These are phyloP conservation scores for Pygoscelis adeliae DNA, from an alignment of 2,113 vertebrate genomes.

Conservation along the genomic window DNA sequence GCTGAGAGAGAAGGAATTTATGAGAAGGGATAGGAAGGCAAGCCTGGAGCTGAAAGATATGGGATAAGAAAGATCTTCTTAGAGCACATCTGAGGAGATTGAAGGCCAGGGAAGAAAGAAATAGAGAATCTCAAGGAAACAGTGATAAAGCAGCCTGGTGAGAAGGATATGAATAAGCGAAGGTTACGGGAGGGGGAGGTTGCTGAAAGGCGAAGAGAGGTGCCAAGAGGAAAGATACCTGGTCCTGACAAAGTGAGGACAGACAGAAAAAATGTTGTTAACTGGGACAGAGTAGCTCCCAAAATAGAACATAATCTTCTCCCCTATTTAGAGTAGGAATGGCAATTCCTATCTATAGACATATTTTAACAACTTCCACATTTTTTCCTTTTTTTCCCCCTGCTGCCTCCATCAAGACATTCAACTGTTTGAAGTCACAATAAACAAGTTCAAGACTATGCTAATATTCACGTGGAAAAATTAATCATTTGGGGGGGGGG, in stretches of 20 bases:
- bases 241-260: conserved; percentile 35
- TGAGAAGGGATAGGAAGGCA: background rate
- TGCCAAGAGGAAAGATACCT: background rate
- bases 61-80: conserved; percentile 18
- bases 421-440: background rate
- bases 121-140: background rate
- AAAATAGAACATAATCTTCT: conserved; percentile 39
- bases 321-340: background rate
- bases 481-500: no score
- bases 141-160: conserved; percentile 43
- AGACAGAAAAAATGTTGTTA: conserved; percentile 28
- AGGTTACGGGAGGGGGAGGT: background rate
- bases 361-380: background rate
- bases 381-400: background rate
- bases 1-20: background rate
- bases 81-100: background rate
- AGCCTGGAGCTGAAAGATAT: background rate
- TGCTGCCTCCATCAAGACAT: background rate
- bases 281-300: conserved; percentile 42
- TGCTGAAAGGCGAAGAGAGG: background rate
- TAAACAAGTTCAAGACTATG: background rate
- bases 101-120: conserved; percentile 35
- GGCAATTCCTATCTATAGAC: background rate
- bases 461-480: background rate
- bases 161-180: conserved; percentile 1